Base-by-base conservation (phyloP, 2,113 vertebrate genomes). In the Rhabdornis inornatus region DNA sequence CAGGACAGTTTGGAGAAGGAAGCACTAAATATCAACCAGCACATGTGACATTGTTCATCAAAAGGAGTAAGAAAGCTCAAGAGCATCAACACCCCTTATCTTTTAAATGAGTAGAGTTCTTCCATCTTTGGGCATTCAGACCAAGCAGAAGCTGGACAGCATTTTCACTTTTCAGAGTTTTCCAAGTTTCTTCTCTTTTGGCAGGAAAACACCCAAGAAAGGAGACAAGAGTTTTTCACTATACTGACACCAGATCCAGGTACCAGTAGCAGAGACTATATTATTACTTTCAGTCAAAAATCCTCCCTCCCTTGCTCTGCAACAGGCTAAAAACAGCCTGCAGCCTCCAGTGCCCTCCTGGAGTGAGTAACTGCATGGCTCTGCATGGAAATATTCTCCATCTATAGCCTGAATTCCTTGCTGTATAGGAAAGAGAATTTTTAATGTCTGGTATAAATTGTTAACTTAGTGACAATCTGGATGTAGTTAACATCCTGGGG, bases 341-440 rank as follows among this genome's bases (percentile, higher is more conserved):
- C 55, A 87, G 79, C 42, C 18, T 65, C 72, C 47, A 44, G 40
- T 11, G 20, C 65, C 37, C 45, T 59, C 65, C 91, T 50, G 52
- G 60, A 94, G 40, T 0, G 1, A 94, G 40, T 0, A 1, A 45
- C 30, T 47, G 33, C 27, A 40, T 39, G 18, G 22, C 61, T 71
- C 9, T 68, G 35, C 37, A 20, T 52, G 15, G 83, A 75, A 78
- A 53, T n/a, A 75, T 17, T 56, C 44, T 71, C 20, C 23, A 87
- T 53, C 33, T 75, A 71, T 31, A 90, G 16, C 28, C 74, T 49
- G 66, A 77, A 68, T 25, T 91, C 39, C 18, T 68, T 5, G 7
- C 42, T n/a, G 11, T 24, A 56, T 9, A 52, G 44, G 60, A 45
- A 55, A 78, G 37, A 64, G 4, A 86, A 25, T 39, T 72, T 56